Evolutionary conservation across 2,888 invertebrate genomes (phyloP).

Genomic region (Digitonthophagus gazella): DNA sequence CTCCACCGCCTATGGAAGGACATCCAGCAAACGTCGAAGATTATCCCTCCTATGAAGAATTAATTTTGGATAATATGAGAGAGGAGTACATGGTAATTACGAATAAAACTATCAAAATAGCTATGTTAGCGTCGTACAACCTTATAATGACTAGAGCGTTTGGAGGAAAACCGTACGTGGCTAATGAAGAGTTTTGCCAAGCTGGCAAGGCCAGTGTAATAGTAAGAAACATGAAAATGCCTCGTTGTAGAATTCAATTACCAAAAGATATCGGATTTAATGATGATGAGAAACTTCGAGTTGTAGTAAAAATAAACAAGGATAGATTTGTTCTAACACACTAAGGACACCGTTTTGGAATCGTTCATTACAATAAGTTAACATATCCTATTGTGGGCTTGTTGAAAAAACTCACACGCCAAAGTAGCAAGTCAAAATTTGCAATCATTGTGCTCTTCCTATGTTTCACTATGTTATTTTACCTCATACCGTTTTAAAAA

Average conservation of each 20-base stretch:
- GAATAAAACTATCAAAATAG: background rate
- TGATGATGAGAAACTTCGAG: background rate
- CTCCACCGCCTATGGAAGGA: slow-evolving; percentile 8
- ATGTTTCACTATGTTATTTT: no score
- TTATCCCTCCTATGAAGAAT: slow-evolving; percentile 10
- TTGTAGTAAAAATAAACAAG: no score
- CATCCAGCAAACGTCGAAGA: slow-evolving; percentile 4
- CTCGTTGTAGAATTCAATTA: background rate
- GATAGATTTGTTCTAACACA: no score
- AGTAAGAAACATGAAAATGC: background rate
- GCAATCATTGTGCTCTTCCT: no score
- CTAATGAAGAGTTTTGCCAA: background rate
- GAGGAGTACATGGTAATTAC: slow-evolving; percentile 9
- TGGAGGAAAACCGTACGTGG: background rate
- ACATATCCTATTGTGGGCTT: no score
- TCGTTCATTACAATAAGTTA: no score
- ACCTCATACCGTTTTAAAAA: no score
- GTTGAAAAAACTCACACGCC: no score
- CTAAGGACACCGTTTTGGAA: no score
- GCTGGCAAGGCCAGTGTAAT: background rate
- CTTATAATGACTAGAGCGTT: background rate
- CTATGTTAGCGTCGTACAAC: background rate
- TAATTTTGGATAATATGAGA: background rate
- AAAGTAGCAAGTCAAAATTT: no score
- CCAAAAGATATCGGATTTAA: slow-evolving; percentile 18